Evolutionary conservation across 2,113 vertebrate species (phyloP).

Genomic region (Tupaia tana): DNA sequence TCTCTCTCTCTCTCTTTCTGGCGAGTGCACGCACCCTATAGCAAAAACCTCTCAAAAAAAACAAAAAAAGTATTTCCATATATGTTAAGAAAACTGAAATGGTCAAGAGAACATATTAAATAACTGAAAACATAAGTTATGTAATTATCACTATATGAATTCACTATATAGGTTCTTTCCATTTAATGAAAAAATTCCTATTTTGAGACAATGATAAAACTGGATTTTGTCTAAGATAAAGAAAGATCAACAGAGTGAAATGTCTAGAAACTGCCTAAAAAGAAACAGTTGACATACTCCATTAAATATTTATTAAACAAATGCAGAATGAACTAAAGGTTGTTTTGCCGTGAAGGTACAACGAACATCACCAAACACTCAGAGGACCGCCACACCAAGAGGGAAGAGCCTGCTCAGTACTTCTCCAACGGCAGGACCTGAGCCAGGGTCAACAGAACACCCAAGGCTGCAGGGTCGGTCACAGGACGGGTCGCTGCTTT

Average conservation of each 20-base stretch:
- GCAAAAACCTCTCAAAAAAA: too few species aligned
- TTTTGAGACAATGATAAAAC: neutral
- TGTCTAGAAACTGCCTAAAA: conserved; percentile 17
- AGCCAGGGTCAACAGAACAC: neutral
- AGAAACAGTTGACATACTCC: conserved; percentile 45
- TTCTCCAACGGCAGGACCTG: neutral
- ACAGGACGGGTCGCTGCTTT: neutral
- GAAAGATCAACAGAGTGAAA: neutral
- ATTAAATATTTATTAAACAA: conserved; percentile 79
- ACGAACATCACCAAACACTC: neutral
- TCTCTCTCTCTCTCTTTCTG: too few species aligned
- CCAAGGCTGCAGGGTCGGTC: neutral
- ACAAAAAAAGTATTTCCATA: neutral
- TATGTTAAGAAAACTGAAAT: neutral
- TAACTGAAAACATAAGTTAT: neutral
- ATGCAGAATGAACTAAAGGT: conserved; percentile 54
- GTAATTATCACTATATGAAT: fast-evolving
- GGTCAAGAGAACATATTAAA: neutral
- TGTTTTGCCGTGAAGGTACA: conserved; percentile 9
- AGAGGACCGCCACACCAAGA: neutral
- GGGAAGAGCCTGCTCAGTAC: neutral
- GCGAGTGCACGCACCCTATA: too few species aligned
- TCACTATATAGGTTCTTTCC: neutral
- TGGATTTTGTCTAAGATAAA: neutral
- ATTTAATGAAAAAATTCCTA: neutral